These are phyloP conservation scores for Moxostoma hubbsi DNA, from an alignment of 2,797 vertebrate genomes.

Conservation along the genomic window DNA sequence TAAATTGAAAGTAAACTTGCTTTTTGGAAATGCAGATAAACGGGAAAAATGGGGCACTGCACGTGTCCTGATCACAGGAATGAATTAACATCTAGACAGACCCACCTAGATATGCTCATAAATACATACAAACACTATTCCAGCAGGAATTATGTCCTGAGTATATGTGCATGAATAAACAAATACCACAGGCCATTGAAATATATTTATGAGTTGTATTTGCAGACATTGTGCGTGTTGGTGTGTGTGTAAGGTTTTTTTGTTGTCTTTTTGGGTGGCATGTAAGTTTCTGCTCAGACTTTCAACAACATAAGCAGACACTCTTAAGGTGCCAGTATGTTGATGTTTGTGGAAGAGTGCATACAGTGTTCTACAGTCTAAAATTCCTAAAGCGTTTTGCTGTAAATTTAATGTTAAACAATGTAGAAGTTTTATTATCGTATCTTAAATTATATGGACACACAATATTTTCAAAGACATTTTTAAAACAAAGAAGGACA, in stretches of 20 bases:
- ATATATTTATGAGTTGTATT: conserved; percentile 3
- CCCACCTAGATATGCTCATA: not conserved
- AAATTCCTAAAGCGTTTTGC: not conserved
- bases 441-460: not conserved
- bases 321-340: conserved; percentile 60
- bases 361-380: conserved; percentile 1
- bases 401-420: conserved; percentile 1
- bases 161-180: not conserved
- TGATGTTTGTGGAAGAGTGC: conserved; percentile 47
- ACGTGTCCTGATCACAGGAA: conserved; percentile 9
- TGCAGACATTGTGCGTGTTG: not conserved
- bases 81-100: not conserved
- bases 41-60: conserved; percentile 32
- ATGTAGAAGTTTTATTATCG: not conserved
- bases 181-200: not conserved
- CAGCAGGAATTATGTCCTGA: not conserved
- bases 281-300: conserved; percentile 6
- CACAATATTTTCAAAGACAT: not conserved
- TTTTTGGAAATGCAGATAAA: conserved; percentile 38
- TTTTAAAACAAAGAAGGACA: no score
- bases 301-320: conserved; percentile 66
- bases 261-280: not conserved
- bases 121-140: not conserved
- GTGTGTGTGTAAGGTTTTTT: not conserved
- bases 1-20: conserved; percentile 13